These are phyloP conservation scores for Lethenteron reissneri DNA, from an alignment of 2,113 vertebrate genomes.

Conservation along the genomic window DNA sequence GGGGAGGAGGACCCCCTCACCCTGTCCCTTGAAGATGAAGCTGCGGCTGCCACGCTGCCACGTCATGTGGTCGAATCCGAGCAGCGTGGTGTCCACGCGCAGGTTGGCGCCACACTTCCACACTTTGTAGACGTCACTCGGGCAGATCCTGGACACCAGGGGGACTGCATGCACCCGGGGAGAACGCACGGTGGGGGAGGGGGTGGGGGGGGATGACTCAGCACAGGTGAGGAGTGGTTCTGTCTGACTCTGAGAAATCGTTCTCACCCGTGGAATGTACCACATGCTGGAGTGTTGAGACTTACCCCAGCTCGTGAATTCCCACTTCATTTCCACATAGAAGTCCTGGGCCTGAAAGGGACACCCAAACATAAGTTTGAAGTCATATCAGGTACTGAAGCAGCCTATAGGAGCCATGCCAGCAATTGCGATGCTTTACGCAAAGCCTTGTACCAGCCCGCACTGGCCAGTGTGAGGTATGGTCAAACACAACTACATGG, in stretches of 20 bases:
- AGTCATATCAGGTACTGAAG: too few species aligned
- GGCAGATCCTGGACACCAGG: slow-evolving; percentile 84
- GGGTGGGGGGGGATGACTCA: neutral
- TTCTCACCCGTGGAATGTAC: too few species aligned
- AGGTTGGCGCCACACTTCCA: slow-evolving; percentile 95
- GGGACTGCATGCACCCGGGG: slow-evolving; percentile 35
- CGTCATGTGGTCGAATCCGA: slow-evolving; percentile 94
- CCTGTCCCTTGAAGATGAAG: slow-evolving; percentile 81
- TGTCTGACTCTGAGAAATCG: too few species aligned
- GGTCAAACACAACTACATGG: too few species aligned
- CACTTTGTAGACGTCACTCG: slow-evolving; percentile 85
- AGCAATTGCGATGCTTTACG: too few species aligned
- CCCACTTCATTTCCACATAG: slow-evolving; percentile 96
- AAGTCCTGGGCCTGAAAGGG: slow-evolving; percentile 62
- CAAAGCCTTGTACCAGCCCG: too few species aligned
- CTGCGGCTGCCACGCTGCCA: slow-evolving; percentile 93
- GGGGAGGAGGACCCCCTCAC: slow-evolving; percentile 21
- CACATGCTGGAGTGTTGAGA: slow-evolving; percentile 8
- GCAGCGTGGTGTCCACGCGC: slow-evolving; percentile 76
- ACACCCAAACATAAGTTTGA: neutral
- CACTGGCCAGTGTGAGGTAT: too few species aligned
- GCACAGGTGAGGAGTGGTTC: too few species aligned
- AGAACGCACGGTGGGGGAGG: neutral
- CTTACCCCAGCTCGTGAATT: slow-evolving; percentile 93
- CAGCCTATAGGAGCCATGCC: too few species aligned